These are phyloP conservation scores for Clarias gariepinus DNA, from an alignment of 2,113 vertebrate genomes.

Conservation along the genomic window DNA sequence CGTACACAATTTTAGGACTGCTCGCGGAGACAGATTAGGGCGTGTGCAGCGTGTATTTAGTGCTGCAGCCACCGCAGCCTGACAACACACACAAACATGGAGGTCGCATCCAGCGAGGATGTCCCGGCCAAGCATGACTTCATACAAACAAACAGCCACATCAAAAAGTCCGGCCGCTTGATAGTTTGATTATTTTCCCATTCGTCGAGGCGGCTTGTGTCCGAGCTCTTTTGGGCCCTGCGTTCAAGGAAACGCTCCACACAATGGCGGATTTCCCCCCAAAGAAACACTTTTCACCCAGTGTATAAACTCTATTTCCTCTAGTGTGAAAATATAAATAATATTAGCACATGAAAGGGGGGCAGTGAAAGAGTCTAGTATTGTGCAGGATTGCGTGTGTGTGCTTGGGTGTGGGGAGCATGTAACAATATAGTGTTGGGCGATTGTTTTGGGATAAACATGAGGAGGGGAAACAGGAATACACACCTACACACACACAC, in stretches of 20 bases:
- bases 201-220: conserved; percentile 14
- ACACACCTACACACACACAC: not conserved
- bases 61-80: conserved; percentile 40
- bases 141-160: conserved; percentile 50
- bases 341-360: conserved; percentile 52
- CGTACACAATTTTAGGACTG: conserved; percentile 33
- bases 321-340: conserved; percentile 48
- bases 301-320: conserved; percentile 51
- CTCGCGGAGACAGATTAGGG: conserved; percentile 31
- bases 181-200: conserved; percentile 52
- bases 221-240: conserved; percentile 23
- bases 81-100: conserved; percentile 50
- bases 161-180: conserved; percentile 28
- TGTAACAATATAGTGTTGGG: conserved; percentile 35
- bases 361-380: conserved; percentile 9
- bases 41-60: conserved; percentile 39
- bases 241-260: conserved; percentile 47
- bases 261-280: conserved; percentile 53
- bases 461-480: not conserved
- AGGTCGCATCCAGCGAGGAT: conserved; percentile 43
- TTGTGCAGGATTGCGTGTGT: conserved; percentile 38
- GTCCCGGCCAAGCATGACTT: conserved; percentile 48
- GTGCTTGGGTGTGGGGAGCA: conserved; percentile 29
- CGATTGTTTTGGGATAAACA: conserved; percentile 43
- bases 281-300: conserved; percentile 46